Percentiles rank a stretch among this genome's conserved stretches.
Evolutionary conservation across 2,113 vertebrate genomes (phyloP).

Genomic region (Nestor notabilis): DNA sequence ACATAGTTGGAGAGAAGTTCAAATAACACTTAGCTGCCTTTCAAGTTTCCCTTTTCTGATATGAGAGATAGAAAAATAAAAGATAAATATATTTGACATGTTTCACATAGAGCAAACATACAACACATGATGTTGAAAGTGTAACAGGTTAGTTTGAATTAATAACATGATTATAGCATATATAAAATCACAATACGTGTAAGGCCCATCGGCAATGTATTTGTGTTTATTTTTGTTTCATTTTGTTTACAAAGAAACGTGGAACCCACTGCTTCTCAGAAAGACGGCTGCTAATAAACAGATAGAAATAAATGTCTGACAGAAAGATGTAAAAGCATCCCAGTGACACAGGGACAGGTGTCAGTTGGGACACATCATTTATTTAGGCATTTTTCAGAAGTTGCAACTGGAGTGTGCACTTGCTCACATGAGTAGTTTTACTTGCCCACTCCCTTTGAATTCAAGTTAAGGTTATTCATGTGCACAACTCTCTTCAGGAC

Average conservation of each 20-base stretch:
- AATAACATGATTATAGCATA: background rate
- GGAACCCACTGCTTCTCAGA: background rate
- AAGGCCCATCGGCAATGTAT: background rate
- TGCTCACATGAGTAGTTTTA: background rate
- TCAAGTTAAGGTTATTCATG: slow-evolving; percentile 41
- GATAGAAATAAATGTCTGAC: background rate
- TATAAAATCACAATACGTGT: background rate
- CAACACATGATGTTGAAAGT: background rate
- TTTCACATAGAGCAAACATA: background rate
- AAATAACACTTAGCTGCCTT: background rate
- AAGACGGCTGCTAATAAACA: background rate
- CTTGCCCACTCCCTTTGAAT: background rate
- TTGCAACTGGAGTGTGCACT: background rate
- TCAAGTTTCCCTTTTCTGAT: background rate
- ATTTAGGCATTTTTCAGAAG: slow-evolving; percentile 25
- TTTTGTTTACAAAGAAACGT: background rate
- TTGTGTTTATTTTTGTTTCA: background rate
- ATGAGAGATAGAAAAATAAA: background rate
- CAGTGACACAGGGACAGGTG: background rate
- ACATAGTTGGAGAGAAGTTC: background rate
- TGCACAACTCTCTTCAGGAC: slow-evolving; percentile 34
- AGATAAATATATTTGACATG: background rate
- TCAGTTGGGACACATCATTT: background rate
- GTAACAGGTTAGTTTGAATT: background rate
- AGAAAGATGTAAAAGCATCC: background rate